phyloP scores from a whole-genome alignment of 2,888 invertebrate species.

The Rhamphomyia laevipes region DNA sequence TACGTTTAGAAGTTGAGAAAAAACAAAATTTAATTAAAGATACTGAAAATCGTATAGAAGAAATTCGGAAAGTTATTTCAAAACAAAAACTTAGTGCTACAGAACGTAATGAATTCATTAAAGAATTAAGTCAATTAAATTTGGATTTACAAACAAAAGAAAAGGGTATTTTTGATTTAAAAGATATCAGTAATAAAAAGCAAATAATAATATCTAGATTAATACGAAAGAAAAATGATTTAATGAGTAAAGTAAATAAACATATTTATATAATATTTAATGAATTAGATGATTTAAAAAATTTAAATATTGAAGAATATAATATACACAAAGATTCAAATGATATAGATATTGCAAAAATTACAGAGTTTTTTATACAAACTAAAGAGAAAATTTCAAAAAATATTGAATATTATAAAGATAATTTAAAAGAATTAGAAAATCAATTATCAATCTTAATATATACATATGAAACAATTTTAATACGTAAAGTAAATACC shows the following conservation, averaged over 20 bases:
- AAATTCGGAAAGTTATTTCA: conserved; percentile 14
- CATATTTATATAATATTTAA: conserved; percentile 9
- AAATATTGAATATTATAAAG: not conserved
- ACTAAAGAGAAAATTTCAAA: not conserved
- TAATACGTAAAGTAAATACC: not conserved
- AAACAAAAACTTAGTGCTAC: conserved; percentile 15
- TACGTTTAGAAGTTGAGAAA: conserved; percentile 1
- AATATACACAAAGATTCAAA: conserved; percentile 6
- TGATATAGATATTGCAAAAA: conserved; percentile 5
- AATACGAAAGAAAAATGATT: conserved; percentile 8
- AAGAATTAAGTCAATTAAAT: conserved; percentile 17
- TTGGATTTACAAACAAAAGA: conserved; percentile 7
- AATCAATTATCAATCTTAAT: conserved; percentile 1
- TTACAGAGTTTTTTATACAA: conserved; percentile 2
- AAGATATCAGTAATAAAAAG: conserved; percentile 9
- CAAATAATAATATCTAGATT: conserved; percentile 13
- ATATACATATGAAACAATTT: conserved; percentile 2
- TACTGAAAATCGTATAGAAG: not conserved
- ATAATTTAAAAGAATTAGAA: conserved; percentile 3
- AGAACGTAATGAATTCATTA: conserved; percentile 22
- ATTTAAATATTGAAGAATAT: conserved; percentile 1
- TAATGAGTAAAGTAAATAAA: conserved; percentile 11
- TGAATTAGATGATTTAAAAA: not conserved
- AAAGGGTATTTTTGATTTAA: conserved; percentile 6
- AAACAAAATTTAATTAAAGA: conserved; percentile 6